Evolutionary conservation across 2,113 vertebrate genomes (phyloP).

Genomic region (Epinephelus moara): DNA sequence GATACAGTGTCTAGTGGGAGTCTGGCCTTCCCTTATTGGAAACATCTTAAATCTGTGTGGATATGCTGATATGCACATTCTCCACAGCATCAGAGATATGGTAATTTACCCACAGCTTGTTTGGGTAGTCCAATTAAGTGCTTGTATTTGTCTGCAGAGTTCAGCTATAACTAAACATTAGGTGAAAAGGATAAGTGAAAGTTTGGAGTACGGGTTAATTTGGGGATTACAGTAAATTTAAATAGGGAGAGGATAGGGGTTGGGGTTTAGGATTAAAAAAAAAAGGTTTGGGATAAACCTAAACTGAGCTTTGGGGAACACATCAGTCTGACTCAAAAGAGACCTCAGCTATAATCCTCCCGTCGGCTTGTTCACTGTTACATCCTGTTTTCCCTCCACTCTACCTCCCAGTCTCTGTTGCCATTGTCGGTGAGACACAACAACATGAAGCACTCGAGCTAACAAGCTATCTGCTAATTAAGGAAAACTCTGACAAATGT

Average conservation of each 20-base stretch:
- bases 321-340: constrained; percentile 25
- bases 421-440: constrained; percentile 15
- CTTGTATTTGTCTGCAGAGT: constrained; percentile 26
- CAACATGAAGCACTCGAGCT: constrained; percentile 22
- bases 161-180: constrained; percentile 2
- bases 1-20: background rate
- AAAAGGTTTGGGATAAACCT: constrained; percentile 18
- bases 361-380: background rate
- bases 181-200: constrained; percentile 14
- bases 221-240: constrained; percentile 34
- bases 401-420: constrained; percentile 3
- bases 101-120: constrained; percentile 21
- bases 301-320: constrained; percentile 29
- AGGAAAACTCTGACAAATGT: constrained; percentile 51
- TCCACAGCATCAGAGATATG: constrained; percentile 40
- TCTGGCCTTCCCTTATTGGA: background rate
- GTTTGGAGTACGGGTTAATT: constrained; percentile 36
- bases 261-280: constrained; percentile 39
- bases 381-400: constrained; percentile 16
- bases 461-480: constrained; percentile 48
- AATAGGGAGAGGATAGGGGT: constrained; percentile 6
- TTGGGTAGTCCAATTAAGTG: constrained; percentile 41
- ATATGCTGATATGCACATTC: constrained; percentile 30
- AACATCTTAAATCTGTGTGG: constrained; percentile 29
- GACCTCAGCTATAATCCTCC: constrained; percentile 14